A percentile compares a stretch with the other conserved stretches of the same genome.
These are phyloP conservation scores for Digitonthophagus gazella DNA, from an alignment of 2,888 invertebrate species.

Conservation along the genomic window DNA sequence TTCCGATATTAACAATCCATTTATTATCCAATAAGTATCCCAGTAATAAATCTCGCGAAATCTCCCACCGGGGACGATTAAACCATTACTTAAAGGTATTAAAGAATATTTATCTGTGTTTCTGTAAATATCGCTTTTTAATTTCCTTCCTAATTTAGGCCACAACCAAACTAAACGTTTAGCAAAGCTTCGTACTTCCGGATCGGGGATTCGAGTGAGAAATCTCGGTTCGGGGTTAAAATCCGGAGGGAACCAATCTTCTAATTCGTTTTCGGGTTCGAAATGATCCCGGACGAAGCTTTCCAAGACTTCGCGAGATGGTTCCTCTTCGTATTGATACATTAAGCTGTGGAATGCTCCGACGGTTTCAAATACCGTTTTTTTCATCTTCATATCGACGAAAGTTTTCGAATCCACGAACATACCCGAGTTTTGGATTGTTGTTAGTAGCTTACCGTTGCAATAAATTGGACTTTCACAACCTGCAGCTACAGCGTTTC, in stretches of 20 bases:
- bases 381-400: conserved; percentile 72
- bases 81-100: conserved; percentile 55
- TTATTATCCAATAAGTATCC: conserved; percentile 86
- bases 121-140: conserved; percentile 57
- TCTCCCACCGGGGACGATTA: conserved; percentile 71
- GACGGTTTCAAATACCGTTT: conserved; percentile 59
- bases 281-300: conserved; percentile 61
- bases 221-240: conserved; percentile 60
- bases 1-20: conserved; percentile 73
- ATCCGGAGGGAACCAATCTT: conserved; percentile 61
- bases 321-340: conserved; percentile 52
- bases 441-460: conserved; percentile 68
- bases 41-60: conserved; percentile 79
- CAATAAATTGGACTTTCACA: conserved; percentile 70
- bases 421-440: conserved; percentile 66
- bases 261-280: conserved; percentile 57
- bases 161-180: conserved; percentile 61
- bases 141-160: conserved; percentile 62
- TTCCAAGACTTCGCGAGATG: conserved; percentile 53
- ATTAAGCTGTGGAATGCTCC: conserved; percentile 58
- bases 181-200: conserved; percentile 60
- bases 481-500: conserved; percentile 2
- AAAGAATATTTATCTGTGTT: conserved; percentile 50
- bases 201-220: conserved; percentile 59
- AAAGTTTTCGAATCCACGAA: conserved; percentile 80